Conservation (phyloP, 2,113 vertebrate species). For the Ailuropoda melanoleuca region DNA sequence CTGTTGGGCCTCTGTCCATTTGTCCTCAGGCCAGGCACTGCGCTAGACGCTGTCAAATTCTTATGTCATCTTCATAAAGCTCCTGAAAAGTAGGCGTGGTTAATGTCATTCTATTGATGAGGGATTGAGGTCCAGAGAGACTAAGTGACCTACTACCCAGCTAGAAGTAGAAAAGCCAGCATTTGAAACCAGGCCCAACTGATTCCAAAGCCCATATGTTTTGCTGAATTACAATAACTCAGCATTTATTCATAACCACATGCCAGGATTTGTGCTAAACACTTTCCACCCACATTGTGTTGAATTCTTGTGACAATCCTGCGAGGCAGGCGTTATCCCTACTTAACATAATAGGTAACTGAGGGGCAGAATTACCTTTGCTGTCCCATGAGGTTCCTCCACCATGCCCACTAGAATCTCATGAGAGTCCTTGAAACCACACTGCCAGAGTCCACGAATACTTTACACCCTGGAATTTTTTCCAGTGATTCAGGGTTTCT, state of each 20-base stretch:
- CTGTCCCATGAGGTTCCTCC: background rate
- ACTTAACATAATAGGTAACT: background rate
- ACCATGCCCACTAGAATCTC: background rate
- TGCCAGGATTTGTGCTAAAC: background rate
- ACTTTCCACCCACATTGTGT: background rate
- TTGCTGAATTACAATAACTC: constrained; percentile 27
- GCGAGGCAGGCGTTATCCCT: background rate
- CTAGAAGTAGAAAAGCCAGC: constrained; percentile 6
- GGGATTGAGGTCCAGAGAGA: background rate
- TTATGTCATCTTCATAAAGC: background rate
- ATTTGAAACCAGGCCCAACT: background rate
- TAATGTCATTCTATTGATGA: background rate
- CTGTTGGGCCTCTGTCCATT: background rate
- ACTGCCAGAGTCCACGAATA: background rate
- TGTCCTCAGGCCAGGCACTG: background rate
- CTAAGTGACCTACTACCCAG: background rate
- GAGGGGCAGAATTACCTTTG: background rate
- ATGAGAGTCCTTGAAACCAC: background rate
- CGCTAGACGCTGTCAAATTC: background rate
- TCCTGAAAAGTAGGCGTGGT: background rate
- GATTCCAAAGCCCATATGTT: background rate
- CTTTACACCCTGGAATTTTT: background rate
- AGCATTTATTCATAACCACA: background rate
- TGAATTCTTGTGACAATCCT: background rate
- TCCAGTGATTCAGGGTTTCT: constrained; percentile 3